Percentiles rank a stretch among this genome's conserved stretches.
Evolutionary conservation across 2,113 vertebrate genomes (phyloP).

Genomic region (Jaculus jaculus): DNA sequence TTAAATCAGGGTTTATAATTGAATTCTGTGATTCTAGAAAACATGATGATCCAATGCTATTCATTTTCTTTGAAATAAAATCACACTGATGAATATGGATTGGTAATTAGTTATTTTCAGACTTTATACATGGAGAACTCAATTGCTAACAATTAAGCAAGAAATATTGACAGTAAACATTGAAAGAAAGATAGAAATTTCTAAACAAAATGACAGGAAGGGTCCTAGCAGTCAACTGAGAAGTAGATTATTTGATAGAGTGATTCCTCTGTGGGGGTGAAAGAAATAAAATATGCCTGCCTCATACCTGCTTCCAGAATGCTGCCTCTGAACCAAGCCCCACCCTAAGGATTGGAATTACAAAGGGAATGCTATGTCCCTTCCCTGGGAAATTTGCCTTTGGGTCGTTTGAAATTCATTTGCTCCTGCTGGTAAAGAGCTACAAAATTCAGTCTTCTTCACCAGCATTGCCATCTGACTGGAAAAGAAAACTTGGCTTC

Average conservation of each 20-base stretch:
- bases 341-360: not conserved
- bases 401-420: not conserved
- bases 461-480: constrained; percentile 42
- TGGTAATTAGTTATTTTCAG: constrained; percentile 65
- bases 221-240: not conserved
- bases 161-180: not conserved
- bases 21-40: constrained; percentile 55
- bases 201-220: not conserved
- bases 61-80: constrained; percentile 74
- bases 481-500: constrained; percentile 61
- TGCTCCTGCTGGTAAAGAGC: constrained; percentile 12
- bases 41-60: not conserved
- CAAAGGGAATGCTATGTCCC: not conserved
- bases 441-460: constrained; percentile 34
- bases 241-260: not conserved
- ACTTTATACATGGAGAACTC: constrained; percentile 37
- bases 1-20: constrained; percentile 57
- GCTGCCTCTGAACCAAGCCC: not conserved
- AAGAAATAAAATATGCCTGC: not conserved
- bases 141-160: constrained; percentile 51
- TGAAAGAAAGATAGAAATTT: constrained; percentile 32
- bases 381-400: not conserved
- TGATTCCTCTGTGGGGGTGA: not conserved
- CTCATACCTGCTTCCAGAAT: not conserved
- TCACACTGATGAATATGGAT: constrained; percentile 65